Percentiles rank a stretch among this genome's conserved stretches.
Conservation (phyloP, 1,140 invertebrate genomes). For the Scaptomyza hsui region DNA sequence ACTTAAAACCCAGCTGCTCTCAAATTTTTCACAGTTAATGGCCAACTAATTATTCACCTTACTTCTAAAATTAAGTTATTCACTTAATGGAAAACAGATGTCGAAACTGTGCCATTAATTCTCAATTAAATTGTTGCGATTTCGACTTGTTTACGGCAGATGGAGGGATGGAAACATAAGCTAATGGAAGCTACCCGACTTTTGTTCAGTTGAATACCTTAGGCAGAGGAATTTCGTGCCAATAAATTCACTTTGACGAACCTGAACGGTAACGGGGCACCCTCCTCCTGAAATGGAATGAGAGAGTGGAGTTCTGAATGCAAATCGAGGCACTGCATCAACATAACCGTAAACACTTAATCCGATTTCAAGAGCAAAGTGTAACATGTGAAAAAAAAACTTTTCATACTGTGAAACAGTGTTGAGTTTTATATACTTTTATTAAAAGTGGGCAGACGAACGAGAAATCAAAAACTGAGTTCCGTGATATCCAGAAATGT, state of each 20-base stretch:
- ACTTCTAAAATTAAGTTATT: slow-evolving; percentile 20
- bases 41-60: slow-evolving; percentile 37
- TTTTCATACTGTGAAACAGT: not conserved
- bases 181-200: slow-evolving; percentile 10
- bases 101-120: slow-evolving; percentile 41
- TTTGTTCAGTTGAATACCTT: slow-evolving; percentile 15
- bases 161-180: not conserved
- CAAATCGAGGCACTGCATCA: slow-evolving; percentile 19
- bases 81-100: slow-evolving; percentile 40
- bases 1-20: no score
- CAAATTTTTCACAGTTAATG: slow-evolving; percentile 10
- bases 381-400: not conserved
- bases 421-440: slow-evolving; percentile 4
- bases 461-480: not conserved
- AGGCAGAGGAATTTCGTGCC: slow-evolving; percentile 13
- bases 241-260: slow-evolving; percentile 24
- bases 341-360: slow-evolving; percentile 4
- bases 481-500: slow-evolving; percentile 22
- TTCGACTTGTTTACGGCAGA: slow-evolving; percentile 34
- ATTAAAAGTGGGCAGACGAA: not conserved
- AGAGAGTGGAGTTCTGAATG: slow-evolving; percentile 2
- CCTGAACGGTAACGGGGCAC: not conserved
- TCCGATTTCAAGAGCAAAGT: slow-evolving; percentile 15
- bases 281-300: not conserved
- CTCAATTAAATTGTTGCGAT: slow-evolving; percentile 38